These are phyloP conservation scores for Myopa tessellatipennis DNA, from an alignment of 2,888 invertebrate species.

Conservation along the genomic window DNA sequence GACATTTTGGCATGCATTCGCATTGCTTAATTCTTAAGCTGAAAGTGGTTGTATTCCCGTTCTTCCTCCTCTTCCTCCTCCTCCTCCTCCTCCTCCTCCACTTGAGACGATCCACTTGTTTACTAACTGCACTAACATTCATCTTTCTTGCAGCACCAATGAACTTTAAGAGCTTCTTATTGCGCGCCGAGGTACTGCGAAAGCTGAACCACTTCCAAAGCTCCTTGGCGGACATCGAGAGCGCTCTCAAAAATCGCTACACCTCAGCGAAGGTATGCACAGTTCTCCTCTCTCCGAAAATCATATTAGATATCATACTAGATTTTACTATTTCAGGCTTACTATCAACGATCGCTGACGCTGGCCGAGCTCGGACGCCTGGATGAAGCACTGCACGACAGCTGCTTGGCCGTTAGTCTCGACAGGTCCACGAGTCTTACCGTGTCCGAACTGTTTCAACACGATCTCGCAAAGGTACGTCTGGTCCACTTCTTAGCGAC, in stretches of 20 bases:
- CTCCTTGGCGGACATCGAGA: constrained; percentile 76
- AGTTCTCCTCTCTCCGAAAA: neutral
- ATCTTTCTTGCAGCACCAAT: constrained; percentile 71
- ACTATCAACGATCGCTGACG: constrained; percentile 70
- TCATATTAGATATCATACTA: neutral
- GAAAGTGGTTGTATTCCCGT: neutral
- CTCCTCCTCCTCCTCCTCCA: neutral
- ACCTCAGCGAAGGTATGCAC: constrained; percentile 75
- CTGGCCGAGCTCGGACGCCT: constrained; percentile 69
- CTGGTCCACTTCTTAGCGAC: neutral
- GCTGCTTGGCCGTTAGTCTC: constrained; percentile 70
- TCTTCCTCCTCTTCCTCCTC: neutral
- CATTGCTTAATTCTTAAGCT: neutral
- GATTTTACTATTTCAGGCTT: constrained; percentile 64
- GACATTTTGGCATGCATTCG: neutral
- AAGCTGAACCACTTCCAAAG: constrained; percentile 73
- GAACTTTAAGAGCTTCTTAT: constrained; percentile 74
- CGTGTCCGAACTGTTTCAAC: constrained; percentile 65
- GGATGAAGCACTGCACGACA: constrained; percentile 71
- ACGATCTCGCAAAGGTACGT: constrained; percentile 67
- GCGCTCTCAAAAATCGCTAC: constrained; percentile 73
- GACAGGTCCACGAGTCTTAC: constrained; percentile 66
- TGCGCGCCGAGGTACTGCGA: constrained; percentile 74
- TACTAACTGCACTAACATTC: neutral
- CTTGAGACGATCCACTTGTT: too few species aligned